Conservation (phyloP, 1,140 invertebrate species). For the Drosophila ercepeae region DNA sequence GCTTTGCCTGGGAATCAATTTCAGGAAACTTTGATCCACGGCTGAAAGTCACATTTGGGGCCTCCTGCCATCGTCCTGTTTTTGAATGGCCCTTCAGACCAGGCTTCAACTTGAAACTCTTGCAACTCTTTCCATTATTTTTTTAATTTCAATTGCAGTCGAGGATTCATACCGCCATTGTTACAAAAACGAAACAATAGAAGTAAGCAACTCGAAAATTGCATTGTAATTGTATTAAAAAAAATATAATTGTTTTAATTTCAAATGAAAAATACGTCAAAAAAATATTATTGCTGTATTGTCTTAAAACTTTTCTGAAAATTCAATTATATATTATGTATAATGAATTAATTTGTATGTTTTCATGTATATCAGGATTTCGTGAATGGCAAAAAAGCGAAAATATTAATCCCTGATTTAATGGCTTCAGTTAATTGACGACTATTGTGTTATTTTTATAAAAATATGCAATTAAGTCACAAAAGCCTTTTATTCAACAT, state of each 20-base stretch:
- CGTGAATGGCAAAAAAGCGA: not conserved
- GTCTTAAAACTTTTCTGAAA: conserved; percentile 4
- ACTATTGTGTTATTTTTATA: conserved; percentile 7
- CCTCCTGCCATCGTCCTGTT: not conserved
- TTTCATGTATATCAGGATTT: not conserved
- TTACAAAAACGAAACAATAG: conserved; percentile 14
- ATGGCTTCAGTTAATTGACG: conserved; percentile 18
- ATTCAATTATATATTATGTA: conserved; percentile 28
- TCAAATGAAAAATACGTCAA: conserved; percentile 7
- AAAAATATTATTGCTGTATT: conserved; percentile 9
- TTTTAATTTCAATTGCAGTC: conserved; percentile 18
- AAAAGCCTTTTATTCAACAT: too few relatives aligned
- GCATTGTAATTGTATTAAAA: conserved; percentile 22
- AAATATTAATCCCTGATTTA: conserved; percentile 38
- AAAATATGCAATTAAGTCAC: too few relatives aligned
- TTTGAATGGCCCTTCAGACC: conserved; percentile 9
- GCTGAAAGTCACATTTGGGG: conserved; percentile 9
- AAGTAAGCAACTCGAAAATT: conserved; percentile 1
- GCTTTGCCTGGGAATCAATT: conserved; percentile 24
- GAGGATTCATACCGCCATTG: conserved; percentile 1
- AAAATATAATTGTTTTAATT: conserved; percentile 16
- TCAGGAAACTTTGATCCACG: not conserved
- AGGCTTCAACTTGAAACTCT: conserved; percentile 43
- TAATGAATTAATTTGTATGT: not conserved
- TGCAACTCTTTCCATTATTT: conserved; percentile 26